phyloP scores from a whole-genome alignment of 2,888 invertebrate species.

The Eupelmus urozonus region DNA sequence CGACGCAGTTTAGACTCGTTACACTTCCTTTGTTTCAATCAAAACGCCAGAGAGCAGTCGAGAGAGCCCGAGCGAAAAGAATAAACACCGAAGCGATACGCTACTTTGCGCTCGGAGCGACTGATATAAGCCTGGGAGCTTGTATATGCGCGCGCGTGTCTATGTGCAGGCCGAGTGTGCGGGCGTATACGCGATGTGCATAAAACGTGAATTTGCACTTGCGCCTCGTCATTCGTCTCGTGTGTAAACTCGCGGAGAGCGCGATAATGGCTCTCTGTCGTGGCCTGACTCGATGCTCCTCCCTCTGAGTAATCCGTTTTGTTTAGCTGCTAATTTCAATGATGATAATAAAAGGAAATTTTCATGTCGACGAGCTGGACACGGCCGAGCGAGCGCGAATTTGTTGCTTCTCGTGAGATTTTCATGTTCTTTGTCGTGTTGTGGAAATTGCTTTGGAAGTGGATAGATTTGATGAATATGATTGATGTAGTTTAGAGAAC shows the following conservation, averaged over 20 bases:
- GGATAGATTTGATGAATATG: too few species aligned
- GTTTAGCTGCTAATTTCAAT: neutral
- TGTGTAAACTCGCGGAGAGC: neutral
- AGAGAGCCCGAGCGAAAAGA: constrained; percentile 5
- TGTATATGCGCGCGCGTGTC: too few species aligned
- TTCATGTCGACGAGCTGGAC: too few species aligned
- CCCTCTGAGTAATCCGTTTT: constrained; percentile 7
- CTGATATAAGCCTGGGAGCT: neutral
- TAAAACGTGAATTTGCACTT: constrained; percentile 38
- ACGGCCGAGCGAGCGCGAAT: too few species aligned
- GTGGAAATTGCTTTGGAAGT: too few species aligned
- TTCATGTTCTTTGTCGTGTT: too few species aligned
- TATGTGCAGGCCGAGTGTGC: too few species aligned
- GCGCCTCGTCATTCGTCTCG: constrained; percentile 3
- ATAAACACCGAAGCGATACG: constrained; percentile 35
- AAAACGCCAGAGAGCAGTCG: constrained; percentile 14
- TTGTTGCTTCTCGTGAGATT: too few species aligned
- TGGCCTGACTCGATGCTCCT: constrained; percentile 4
- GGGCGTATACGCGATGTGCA: neutral
- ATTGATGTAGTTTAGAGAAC: too few species aligned
- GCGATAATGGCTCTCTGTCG: constrained; percentile 15
- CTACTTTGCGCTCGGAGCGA: constrained; percentile 9
- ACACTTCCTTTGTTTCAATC: constrained; percentile 52
- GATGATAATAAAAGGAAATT: neutral
- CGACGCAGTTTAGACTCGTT: constrained; percentile 44